phyloP scores from a whole-genome alignment of 2,888 invertebrate genomes.

The Lypha dubia region DNA sequence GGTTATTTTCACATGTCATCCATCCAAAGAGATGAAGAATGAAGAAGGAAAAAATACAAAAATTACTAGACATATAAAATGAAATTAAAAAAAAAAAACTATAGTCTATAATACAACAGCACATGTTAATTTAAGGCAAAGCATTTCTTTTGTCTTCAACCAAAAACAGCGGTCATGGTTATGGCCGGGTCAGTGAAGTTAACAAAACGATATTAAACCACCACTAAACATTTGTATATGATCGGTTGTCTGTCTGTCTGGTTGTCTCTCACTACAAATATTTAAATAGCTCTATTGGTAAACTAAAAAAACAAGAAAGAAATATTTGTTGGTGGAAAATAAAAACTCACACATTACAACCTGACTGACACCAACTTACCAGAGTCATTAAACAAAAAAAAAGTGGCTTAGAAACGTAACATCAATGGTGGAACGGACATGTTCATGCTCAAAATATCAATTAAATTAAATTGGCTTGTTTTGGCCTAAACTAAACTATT shows the following conservation, averaged over 20 bases:
- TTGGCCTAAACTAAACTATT: constrained; percentile 16
- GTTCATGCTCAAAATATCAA: constrained; percentile 69
- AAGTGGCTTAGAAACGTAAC: background rate
- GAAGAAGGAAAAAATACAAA: constrained; percentile 15
- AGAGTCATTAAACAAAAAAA: constrained; percentile 17
- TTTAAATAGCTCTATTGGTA: constrained; percentile 46
- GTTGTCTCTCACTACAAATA: background rate
- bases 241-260: background rate
- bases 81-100: background rate
- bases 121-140: constrained; percentile 63
- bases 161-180: constrained; percentile 68
- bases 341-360: constrained; percentile 40
- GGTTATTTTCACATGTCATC: constrained; percentile 44
- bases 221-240: constrained; percentile 47
- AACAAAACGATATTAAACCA: constrained; percentile 46
- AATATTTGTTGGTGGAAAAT: background rate
- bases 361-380: constrained; percentile 62
- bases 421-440: constrained; percentile 43
- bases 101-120: constrained; percentile 37
- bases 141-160: constrained; percentile 60
- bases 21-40: background rate
- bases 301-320: too few species aligned
- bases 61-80: constrained; percentile 31
- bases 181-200: constrained; percentile 42
- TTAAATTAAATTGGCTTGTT: constrained; percentile 69